Conservation (phyloP, 1,140 invertebrate species). For the Forficula auricularia region DNA sequence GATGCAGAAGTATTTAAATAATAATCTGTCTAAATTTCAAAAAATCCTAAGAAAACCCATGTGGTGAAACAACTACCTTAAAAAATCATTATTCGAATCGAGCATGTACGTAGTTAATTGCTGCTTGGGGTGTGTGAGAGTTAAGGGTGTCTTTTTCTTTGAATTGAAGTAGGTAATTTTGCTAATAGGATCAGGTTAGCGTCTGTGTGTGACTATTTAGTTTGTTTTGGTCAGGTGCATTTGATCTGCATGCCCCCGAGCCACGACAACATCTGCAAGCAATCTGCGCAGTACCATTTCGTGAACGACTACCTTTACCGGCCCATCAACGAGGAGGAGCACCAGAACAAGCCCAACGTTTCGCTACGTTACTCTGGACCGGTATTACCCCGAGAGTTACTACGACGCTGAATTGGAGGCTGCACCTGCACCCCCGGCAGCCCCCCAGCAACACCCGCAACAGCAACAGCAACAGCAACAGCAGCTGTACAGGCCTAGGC, state of each 20-base stretch:
- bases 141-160: too few species aligned
- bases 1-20: too few species aligned
- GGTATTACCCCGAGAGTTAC: conserved; percentile 58
- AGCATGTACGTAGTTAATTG: too few species aligned
- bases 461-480: too few species aligned
- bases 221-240: conserved; percentile 44
- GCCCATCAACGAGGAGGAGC: conserved; percentile 65
- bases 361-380: conserved; percentile 68
- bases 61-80: too few species aligned
- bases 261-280: conserved; percentile 73
- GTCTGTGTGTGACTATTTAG: neutral
- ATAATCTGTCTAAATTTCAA: too few species aligned
- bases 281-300: conserved; percentile 76
- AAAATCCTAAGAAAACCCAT: too few species aligned
- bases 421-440: conserved; percentile 10
- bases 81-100: too few species aligned
- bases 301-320: conserved; percentile 87
- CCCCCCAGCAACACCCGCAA: neutral
- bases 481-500: too few species aligned
- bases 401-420: conserved; percentile 43
- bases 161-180: too few species aligned
- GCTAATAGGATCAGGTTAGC: too few species aligned
- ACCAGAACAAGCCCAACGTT: conserved; percentile 60
- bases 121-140: too few species aligned
- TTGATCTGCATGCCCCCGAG: conserved; percentile 82